phyloP scores from a whole-genome alignment of 2,113 vertebrate species.

The Catharus bicknelli region DNA sequence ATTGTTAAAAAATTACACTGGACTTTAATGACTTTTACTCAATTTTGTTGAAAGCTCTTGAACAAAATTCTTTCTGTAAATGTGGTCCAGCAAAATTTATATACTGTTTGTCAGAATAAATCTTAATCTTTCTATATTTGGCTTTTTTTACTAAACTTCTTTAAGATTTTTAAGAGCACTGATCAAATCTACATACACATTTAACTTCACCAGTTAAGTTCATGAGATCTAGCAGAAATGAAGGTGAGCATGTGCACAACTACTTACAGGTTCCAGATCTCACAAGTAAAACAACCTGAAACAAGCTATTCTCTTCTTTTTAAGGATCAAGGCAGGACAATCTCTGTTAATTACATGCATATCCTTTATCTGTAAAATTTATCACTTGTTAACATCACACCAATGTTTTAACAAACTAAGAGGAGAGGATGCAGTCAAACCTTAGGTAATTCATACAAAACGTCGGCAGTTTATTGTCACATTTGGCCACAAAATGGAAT shows the following conservation, averaged over 20 bases:
- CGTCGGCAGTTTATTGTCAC: background rate
- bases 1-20: background rate
- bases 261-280: background rate
- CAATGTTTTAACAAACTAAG: background rate
- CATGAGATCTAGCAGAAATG: background rate
- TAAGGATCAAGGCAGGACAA: background rate
- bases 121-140: constrained; percentile 3
- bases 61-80: background rate
- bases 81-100: background rate
- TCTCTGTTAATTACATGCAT: background rate
- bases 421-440: background rate
- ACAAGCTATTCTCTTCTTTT: background rate
- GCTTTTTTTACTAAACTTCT: background rate
- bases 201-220: background rate
- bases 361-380: background rate
- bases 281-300: background rate
- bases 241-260: background rate
- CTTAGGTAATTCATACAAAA: background rate
- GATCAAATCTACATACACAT: background rate
- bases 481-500: background rate
- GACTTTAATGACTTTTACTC: background rate
- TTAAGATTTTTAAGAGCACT: background rate
- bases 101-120: background rate
- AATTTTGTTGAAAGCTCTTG: background rate
- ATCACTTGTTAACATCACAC: background rate